A percentile compares a stretch with the other conserved stretches of the same genome.
Evolutionary conservation across 2,888 invertebrate genomes (phyloP).

Genomic region (Anaspis maculata): DNA sequence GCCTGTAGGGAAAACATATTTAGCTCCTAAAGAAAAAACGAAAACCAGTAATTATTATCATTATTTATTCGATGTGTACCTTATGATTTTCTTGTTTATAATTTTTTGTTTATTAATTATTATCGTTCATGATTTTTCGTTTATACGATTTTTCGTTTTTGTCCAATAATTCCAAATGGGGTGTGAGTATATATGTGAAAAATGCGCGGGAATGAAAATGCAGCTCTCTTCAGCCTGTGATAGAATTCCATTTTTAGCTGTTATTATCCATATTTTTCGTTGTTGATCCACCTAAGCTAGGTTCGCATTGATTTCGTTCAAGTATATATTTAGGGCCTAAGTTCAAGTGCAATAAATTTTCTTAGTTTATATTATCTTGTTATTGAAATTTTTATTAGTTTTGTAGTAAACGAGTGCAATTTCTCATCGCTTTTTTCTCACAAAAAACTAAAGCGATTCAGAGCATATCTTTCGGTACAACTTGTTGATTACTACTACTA

Average conservation of each 20-base stretch:
- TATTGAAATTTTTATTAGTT: slow-evolving; percentile 17
- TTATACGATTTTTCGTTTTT: slow-evolving; percentile 10
- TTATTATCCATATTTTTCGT: no score
- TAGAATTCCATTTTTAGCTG: slow-evolving; percentile 34
- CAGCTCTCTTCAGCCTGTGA: slow-evolving; percentile 41
- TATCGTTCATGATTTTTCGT: slow-evolving; percentile 16
- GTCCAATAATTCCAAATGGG: no score
- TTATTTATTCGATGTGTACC: no score
- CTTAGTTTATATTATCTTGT: no score
- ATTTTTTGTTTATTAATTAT: slow-evolving; percentile 15
- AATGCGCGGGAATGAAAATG: slow-evolving; percentile 15
- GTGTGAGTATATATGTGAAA: no score
- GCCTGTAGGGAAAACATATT: no score
- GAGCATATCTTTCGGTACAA: slow-evolving; percentile 38
- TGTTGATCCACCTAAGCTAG: no score
- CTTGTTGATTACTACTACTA: slow-evolving; percentile 28
- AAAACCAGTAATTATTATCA: no score
- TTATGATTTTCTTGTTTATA: no score
- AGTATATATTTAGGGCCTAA: slow-evolving; percentile 13
- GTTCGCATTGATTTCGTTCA: slow-evolving; percentile 20
- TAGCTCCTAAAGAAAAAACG: no score
- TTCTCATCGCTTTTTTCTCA: slow-evolving; percentile 18
- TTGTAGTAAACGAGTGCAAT: slow-evolving; percentile 25
- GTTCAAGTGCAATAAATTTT: slow-evolving; percentile 22
- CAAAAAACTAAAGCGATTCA: no score